phyloP scores from a whole-genome alignment of 2,797 vertebrate species.

The Oreortyx pictus region DNA sequence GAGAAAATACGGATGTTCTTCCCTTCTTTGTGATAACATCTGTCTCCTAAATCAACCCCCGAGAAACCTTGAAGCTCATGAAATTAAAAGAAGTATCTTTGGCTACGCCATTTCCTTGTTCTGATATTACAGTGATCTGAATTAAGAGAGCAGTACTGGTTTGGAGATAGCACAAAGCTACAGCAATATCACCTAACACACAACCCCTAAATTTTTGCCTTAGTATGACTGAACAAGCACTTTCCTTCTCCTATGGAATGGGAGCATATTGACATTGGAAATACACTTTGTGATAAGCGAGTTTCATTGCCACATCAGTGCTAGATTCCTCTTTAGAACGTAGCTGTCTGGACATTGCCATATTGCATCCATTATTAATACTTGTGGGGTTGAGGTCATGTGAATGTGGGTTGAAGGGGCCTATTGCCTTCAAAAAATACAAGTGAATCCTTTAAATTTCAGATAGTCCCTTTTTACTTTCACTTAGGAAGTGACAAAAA shows the following conservation, averaged over 20 bases:
- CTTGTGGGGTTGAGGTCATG: neutral
- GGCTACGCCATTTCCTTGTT: neutral
- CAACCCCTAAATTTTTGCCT: neutral
- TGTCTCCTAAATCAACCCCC: neutral
- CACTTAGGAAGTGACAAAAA: neutral
- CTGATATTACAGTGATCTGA: neutral
- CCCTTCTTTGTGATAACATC: neutral
- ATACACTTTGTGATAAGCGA: neutral
- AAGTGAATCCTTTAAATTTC: neutral
- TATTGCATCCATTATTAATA: neutral
- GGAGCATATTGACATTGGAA: neutral
- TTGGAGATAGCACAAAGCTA: neutral
- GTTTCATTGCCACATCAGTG: neutral
- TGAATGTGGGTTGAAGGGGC: constrained; percentile 4
- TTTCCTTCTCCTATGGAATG: neutral
- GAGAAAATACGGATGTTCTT: neutral
- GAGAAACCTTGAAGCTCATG: neutral
- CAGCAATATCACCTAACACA: neutral
- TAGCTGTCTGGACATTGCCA: neutral
- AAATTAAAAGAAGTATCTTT: neutral
- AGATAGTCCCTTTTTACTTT: neutral
- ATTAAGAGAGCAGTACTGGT: neutral
- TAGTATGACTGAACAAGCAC: neutral
- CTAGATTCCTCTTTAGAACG: constrained; percentile 9
- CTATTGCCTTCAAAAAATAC: neutral